These are phyloP conservation scores for Drosophila bocqueti DNA, from an alignment of 1,140 invertebrate genomes.

Conservation along the genomic window DNA sequence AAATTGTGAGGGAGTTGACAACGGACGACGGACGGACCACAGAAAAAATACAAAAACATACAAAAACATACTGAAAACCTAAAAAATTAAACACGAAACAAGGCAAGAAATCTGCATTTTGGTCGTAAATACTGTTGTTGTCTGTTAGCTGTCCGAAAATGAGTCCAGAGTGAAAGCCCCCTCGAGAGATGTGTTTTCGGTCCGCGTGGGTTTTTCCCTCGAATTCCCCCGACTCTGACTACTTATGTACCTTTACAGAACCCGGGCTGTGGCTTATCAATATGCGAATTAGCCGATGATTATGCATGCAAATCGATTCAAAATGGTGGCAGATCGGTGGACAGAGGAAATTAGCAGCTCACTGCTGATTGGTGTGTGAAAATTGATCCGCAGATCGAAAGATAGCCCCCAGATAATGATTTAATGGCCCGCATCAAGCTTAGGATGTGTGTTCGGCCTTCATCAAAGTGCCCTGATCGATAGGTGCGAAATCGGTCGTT, in stretches of 20 bases:
- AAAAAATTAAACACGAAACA: constrained; percentile 24
- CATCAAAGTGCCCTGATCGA: constrained; percentile 61
- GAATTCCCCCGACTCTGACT: constrained; percentile 8
- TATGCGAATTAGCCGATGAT: constrained; percentile 66
- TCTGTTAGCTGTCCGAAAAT: constrained; percentile 61
- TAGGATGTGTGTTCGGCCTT: constrained; percentile 34
- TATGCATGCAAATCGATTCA: constrained; percentile 78
- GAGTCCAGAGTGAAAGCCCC: constrained; percentile 75
- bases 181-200: constrained; percentile 39
- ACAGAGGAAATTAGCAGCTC: constrained; percentile 68
- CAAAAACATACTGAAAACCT: constrained; percentile 1
- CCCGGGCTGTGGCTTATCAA: constrained; percentile 55
- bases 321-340: constrained; percentile 63
- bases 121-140: constrained; percentile 61
- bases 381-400: constrained; percentile 60
- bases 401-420: constrained; percentile 44
- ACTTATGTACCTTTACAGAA: constrained; percentile 46
- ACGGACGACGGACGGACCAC: constrained; percentile 12
- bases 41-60: constrained; percentile 35
- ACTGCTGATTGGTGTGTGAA: constrained; percentile 80
- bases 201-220: constrained; percentile 75
- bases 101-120: constrained; percentile 64
- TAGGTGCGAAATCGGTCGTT: constrained; percentile 53
- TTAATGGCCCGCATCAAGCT: constrained; percentile 59
- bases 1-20: constrained; percentile 81